Evolutionary conservation across 2,888 invertebrate species (phyloP), one percentile per base, ranked within the genome.

Genomic region (Cephus spinipes): DNA sequence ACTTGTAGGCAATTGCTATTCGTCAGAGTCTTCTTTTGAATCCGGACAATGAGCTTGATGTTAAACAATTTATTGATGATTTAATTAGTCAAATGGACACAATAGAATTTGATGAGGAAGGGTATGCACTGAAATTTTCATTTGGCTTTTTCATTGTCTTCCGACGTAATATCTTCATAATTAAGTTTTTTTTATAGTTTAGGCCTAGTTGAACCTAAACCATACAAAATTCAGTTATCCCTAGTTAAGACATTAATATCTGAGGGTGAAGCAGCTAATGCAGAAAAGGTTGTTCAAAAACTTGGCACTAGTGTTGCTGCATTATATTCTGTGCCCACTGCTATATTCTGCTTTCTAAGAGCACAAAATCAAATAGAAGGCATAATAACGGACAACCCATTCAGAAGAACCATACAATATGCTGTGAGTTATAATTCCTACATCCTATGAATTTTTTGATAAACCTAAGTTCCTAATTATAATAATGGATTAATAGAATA

Each of bases 311-410:
- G 77, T 32, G 93, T 95, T 9, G 91, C 93, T 71, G 96, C 96
- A 1, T 87, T 94, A n/a, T 93, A 93, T 81, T 95, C 96, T 0
- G 95, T 96, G 12, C 95, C 96, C 4, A 95, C 95, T 33, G 95
- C 96, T 31, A 93, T 96, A 82, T 96, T 93, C 89, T 94, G 94
- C 84, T 96, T 95, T 87, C 90, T 96, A 36, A 92, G 92, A 83
- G 93, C 94, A 9, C 92, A 92, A 79, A 91, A 91, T 71, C 92
- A 92, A 73, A 93, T 94, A 79, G 89, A 91, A 4, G 92, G 90
- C 55, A 92, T 92, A 73, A 81, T 93, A 92, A 93, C 93, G 73
- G 92, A 93, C 15, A 94, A 94, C 90, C 91, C 92, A 34, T 93
- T 95, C 85, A 93, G 95, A 86, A 92, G 95, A 82, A 93, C 95